Evolutionary conservation across 2,888 invertebrate genomes (phyloP), one percentile per base, ranked within the genome.

Genomic region (Gisinianus flammeolus): DNA sequence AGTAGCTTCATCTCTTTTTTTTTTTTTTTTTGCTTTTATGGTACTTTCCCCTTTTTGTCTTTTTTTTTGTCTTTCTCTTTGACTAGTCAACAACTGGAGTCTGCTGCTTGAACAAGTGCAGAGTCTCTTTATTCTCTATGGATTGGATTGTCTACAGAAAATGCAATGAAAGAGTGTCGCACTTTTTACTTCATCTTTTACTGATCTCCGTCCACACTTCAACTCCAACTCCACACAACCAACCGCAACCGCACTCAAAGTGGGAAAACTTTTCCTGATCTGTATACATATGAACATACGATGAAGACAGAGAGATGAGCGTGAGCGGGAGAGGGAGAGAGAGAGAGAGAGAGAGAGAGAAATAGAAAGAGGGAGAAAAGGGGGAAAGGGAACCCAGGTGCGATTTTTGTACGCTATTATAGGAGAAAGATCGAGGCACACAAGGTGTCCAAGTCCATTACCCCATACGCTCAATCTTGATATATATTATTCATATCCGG

Each of bases 381-480:
- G 30, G 69, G 31, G 68, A 24, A 69, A 69, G 30, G 75, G 78
- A 78, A 77, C 80, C 77, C 80, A 80, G 80, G 80, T 80, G 80
- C 78, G 72, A 58, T 78, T 80, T 79, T 77, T 77, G 62, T 35
- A 6, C 33, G 44, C 67, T 68, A 35, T 76, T 16, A 75, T 44
- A 77, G 77, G 79, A 74, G 70, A 74, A 44, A 77, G 77, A 77
- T 77, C 52, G 67, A 79, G 58, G 33, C 56, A 69, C 69, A 77
- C 44, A 79, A 80, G 72, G 76, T 80, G 80, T 75, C 80, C 62
- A n/a, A 78, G 78, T 72, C 78, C 77, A 75, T 80, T 80, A 80
- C 67, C 44, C 72, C 58, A 78, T 74, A 80, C 78, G 78, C 54
- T 73, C 72, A 72, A 72, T 77, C 77, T 77, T 77, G 71, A 77